phyloP scores from a whole-genome alignment of 2,797 vertebrate species.

The Carapus acus region DNA sequence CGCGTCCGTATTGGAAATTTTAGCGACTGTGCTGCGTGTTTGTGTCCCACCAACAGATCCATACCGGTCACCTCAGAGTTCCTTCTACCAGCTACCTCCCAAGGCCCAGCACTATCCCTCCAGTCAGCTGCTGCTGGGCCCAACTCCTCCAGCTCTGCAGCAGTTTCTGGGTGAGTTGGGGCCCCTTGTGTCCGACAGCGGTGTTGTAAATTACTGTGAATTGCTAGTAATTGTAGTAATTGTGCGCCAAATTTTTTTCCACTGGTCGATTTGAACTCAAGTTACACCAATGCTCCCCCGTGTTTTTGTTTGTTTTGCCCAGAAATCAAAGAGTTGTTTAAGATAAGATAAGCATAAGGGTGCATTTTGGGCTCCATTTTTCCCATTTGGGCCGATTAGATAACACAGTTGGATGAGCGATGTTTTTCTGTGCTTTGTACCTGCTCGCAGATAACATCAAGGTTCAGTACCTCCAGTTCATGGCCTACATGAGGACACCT shows the following conservation, averaged over 20 bases:
- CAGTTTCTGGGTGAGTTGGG: slow-evolving; percentile 85
- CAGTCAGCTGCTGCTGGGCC: slow-evolving; percentile 84
- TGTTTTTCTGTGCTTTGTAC: not conserved
- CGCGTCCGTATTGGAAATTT: no score
- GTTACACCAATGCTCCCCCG: no score
- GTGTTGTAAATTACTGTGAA: not conserved
- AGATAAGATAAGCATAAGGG: no score
- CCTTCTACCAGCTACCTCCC: slow-evolving; percentile 98
- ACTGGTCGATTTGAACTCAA: no score
- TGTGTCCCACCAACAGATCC: slow-evolving; percentile 79
- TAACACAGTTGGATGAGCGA: no score
- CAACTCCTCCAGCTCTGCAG: slow-evolving; percentile 90
- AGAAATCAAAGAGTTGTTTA: no score
- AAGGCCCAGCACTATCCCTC: slow-evolving; percentile 90
- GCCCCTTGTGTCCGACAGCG: not conserved
- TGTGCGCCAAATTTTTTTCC: no score
- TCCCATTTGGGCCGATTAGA: no score
- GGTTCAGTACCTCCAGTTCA: slow-evolving; percentile 96
- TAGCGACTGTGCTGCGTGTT: slow-evolving; percentile 21
- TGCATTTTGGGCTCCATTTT: not conserved
- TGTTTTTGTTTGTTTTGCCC: no score
- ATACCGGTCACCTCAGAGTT: slow-evolving; percentile 91
- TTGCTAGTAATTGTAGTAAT: no score
- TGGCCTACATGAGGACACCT: slow-evolving; percentile 93
- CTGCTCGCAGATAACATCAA: slow-evolving; percentile 85